A percentile compares a stretch with the other conserved stretches of the same genome.
Evolutionary conservation across 2,113 vertebrate genomes (phyloP).

Genomic region (Grallaria varia): DNA sequence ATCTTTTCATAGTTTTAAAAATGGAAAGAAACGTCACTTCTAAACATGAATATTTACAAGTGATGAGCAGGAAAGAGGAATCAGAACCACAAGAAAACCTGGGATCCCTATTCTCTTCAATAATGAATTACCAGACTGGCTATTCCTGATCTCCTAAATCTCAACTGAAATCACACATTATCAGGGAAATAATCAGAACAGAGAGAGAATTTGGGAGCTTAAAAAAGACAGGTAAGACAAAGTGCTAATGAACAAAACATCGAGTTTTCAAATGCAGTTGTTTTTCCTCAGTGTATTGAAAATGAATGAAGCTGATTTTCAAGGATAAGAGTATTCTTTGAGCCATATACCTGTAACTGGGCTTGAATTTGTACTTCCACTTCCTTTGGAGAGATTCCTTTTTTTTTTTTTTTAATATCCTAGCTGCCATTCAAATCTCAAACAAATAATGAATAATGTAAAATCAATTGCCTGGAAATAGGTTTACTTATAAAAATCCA

Average conservation of each 20-base stretch:
- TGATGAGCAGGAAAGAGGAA: background rate
- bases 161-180: background rate
- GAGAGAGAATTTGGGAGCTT: background rate
- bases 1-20: background rate
- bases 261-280: background rate
- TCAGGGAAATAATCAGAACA: background rate
- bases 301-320: conserved; percentile 13
- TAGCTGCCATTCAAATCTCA: conserved; percentile 34
- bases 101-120: background rate
- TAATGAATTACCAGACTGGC: background rate
- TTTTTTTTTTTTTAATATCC: background rate
- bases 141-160: background rate
- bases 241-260: conserved; percentile 11
- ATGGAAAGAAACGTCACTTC: background rate
- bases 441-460: conserved; percentile 41
- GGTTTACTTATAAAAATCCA: conserved; percentile 1
- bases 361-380: background rate
- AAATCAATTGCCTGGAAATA: conserved; percentile 25
- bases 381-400: background rate
- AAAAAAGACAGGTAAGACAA: conserved; percentile 9
- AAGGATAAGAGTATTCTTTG: background rate
- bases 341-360: background rate
- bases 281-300: background rate
- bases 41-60: background rate
- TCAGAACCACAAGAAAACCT: background rate